These are phyloP conservation scores for Trichogramma pretiosum DNA, from an alignment of 1,140 invertebrate genomes.

Conservation along the genomic window DNA sequence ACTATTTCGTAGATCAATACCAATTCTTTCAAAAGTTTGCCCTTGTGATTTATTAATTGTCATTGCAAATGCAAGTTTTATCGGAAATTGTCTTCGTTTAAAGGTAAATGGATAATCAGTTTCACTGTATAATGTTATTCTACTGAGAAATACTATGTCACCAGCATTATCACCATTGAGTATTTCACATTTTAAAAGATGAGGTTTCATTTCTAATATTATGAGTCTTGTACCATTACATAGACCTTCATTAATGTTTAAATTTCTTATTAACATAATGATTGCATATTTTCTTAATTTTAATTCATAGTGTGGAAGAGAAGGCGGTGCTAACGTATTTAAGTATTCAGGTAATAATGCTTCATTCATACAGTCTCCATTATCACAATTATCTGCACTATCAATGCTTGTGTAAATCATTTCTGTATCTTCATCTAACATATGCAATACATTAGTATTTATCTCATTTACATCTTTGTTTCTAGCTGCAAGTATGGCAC, in stretches of 20 bases:
- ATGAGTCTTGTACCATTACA: slow-evolving; percentile 20
- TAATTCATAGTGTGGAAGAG: slow-evolving; percentile 21
- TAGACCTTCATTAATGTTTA: slow-evolving; percentile 16
- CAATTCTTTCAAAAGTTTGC: slow-evolving; percentile 34
- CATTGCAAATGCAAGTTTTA: slow-evolving; percentile 39
- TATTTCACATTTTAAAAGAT: slow-evolving; percentile 21
- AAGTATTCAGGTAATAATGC: slow-evolving; percentile 17
- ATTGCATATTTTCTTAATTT: slow-evolving; percentile 19
- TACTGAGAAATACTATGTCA: slow-evolving; percentile 7
- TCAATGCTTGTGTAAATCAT: not conserved
- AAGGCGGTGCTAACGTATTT: slow-evolving; percentile 10
- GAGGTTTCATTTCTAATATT: slow-evolving; percentile 15
- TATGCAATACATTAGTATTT: not conserved
- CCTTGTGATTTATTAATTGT: slow-evolving; percentile 52
- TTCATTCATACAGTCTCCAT: slow-evolving; percentile 1
- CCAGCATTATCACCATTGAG: slow-evolving; percentile 3
- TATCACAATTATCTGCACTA: slow-evolving; percentile 5
- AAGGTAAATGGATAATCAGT: slow-evolving; percentile 33
- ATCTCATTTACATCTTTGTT: not conserved
- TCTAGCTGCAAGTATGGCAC: not conserved
- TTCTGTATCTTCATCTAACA: not conserved
- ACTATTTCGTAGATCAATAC: slow-evolving; percentile 23
- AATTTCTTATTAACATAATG: slow-evolving; percentile 23
- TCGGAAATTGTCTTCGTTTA: slow-evolving; percentile 10
- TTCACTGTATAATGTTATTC: slow-evolving; percentile 11